Percentiles rank a stretch among this genome's conserved stretches.
These are phyloP conservation scores for Scaptomyza caliginosa DNA, from an alignment of 2,888 invertebrate species.

Conservation along the genomic window DNA sequence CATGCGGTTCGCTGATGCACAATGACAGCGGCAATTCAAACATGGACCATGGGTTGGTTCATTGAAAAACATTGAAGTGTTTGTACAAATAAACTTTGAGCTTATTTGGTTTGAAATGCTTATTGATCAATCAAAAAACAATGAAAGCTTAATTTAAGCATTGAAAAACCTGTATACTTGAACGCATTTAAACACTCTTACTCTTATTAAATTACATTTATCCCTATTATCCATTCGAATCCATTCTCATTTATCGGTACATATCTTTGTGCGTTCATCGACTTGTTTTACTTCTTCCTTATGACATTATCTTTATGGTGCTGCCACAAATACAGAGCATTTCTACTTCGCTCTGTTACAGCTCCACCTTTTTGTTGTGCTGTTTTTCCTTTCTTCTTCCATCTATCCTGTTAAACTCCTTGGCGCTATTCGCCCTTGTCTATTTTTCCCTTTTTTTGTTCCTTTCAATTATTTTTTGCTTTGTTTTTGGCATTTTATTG, in stretches of 20 bases:
- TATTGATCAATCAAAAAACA: background rate
- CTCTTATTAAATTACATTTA: no score
- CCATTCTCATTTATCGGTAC: constrained; percentile 7
- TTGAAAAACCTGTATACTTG: no score
- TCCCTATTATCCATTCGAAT: constrained; percentile 28
- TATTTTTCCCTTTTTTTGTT: constrained; percentile 20
- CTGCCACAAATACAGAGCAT: constrained; percentile 29
- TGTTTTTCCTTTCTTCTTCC: background rate
- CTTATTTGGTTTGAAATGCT: background rate
- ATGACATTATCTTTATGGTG: constrained; percentile 20
- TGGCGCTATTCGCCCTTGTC: constrained; percentile 1
- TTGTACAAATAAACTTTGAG: background rate
- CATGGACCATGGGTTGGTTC: constrained; percentile 4
- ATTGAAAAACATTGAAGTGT: constrained; percentile 1
- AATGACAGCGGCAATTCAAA: background rate
- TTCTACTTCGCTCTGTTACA: constrained; percentile 32
- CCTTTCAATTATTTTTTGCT: constrained; percentile 14
- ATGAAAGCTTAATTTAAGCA: background rate
- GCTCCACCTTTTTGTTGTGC: constrained; percentile 24
- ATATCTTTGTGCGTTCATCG: no score
- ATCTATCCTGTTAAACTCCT: constrained; percentile 20
- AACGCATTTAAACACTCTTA: no score
- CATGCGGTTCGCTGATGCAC: constrained; percentile 11
- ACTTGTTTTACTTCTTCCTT: background rate
- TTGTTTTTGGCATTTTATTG: constrained; percentile 51